phyloP scores from a whole-genome alignment of 2,888 invertebrate species.

The Spatulosminthurus flaviceps region DNA sequence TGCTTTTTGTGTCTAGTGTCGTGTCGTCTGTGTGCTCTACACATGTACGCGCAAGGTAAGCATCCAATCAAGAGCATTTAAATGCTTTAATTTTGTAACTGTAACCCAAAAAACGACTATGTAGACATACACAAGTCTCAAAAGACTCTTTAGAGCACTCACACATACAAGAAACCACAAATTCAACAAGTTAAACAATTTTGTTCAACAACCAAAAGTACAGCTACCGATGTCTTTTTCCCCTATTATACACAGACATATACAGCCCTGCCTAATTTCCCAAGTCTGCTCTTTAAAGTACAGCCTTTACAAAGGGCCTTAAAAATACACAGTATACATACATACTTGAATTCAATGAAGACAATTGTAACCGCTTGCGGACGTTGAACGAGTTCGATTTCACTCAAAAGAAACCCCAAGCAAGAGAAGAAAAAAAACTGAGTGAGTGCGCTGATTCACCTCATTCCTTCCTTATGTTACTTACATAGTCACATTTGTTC shows the following conservation, averaged over 20 bases:
- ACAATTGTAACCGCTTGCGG: background rate
- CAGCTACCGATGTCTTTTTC: too few species aligned
- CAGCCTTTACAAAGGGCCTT: too few species aligned
- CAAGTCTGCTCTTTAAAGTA: too few species aligned
- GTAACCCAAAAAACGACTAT: constrained; percentile 20
- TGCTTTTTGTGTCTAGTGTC: too few species aligned
- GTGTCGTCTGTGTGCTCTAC: too few species aligned
- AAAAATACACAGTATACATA: background rate
- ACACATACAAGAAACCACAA: background rate
- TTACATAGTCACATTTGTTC: background rate
- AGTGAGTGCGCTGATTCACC: constrained; percentile 36
- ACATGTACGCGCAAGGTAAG: background rate
- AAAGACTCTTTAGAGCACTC: constrained; percentile 3
- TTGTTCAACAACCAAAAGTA: too few species aligned
- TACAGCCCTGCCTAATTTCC: too few species aligned
- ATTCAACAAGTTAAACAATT: too few species aligned
- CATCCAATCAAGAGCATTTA: constrained; percentile 42
- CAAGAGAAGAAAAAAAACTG: constrained; percentile 32
- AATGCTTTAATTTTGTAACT: constrained; percentile 44
- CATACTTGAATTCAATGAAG: too few species aligned
- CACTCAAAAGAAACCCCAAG: constrained; percentile 34
- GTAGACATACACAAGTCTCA: background rate
- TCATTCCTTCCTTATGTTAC: background rate
- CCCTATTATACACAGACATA: too few species aligned
- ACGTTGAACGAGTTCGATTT: constrained; percentile 40